These are phyloP conservation scores for Todus mexicanus DNA, from an alignment of 2,797 vertebrate species.

Conservation along the genomic window DNA sequence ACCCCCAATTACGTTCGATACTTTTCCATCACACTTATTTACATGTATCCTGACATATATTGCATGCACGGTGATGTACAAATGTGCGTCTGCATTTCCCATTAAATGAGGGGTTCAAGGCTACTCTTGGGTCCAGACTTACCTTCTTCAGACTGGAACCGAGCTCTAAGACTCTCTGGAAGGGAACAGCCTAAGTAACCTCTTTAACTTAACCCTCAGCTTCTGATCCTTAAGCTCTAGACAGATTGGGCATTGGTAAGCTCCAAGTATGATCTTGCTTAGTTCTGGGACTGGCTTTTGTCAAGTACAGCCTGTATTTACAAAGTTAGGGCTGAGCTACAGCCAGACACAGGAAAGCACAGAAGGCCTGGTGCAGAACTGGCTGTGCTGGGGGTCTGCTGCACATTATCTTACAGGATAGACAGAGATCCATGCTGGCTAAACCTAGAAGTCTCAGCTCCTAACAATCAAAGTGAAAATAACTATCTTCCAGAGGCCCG, in stretches of 20 bases:
- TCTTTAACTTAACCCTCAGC: conserved; percentile 14
- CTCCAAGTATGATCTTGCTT: neutral
- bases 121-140: neutral
- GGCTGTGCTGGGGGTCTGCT: neutral
- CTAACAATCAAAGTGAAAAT: neutral
- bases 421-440: neutral
- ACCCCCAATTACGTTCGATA: accelerated
- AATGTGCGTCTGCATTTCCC: neutral
- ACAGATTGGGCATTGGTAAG: neutral
- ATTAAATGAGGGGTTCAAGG: neutral
- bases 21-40: neutral
- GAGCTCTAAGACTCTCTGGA: neutral
- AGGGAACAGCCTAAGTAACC: conserved; percentile 2
- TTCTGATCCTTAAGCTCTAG: neutral
- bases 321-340: neutral
- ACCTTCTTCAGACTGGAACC: neutral
- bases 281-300: neutral
- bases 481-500: neutral
- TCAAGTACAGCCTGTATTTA: neutral
- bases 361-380: neutral
- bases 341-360: neutral
- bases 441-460: neutral
- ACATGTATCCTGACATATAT: neutral
- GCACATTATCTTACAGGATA: neutral
- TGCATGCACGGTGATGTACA: neutral